Evolutionary conservation across 1,140 invertebrate genomes (phyloP).

Genomic region (Caenorhabditis brenneri): DNA sequence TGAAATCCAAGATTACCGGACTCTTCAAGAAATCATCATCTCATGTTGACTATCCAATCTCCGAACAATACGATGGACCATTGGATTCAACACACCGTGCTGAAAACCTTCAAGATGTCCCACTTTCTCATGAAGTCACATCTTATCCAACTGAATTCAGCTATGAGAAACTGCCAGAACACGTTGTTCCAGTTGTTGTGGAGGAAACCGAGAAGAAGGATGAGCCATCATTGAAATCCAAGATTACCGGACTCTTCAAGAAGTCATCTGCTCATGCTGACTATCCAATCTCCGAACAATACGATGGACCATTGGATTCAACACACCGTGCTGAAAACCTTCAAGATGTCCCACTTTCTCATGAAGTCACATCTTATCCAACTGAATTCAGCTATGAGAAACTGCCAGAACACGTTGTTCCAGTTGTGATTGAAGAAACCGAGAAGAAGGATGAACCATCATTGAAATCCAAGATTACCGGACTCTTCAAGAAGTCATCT

Average conservation of each 20-base stretch:
- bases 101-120: too few species aligned
- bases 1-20: too few species aligned
- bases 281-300: constrained; percentile 2
- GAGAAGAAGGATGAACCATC: constrained; percentile 11
- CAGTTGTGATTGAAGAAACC: background rate
- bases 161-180: constrained; percentile 14
- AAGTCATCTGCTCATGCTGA: background rate
- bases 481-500: constrained; percentile 47
- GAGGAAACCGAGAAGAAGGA: background rate
- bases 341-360: background rate
- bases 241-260: constrained; percentile 29
- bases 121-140: too few species aligned
- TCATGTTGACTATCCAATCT: too few species aligned
- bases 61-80: too few species aligned
- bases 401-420: constrained; percentile 19
- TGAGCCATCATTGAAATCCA: background rate
- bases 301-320: constrained; percentile 10
- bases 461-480: constrained; percentile 22
- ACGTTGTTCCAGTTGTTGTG: background rate
- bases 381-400: constrained; percentile 7
- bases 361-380: constrained; percentile 8
- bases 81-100: too few species aligned
- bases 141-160: too few species aligned
- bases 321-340: background rate
- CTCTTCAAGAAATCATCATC: too few species aligned